phyloP scores from a whole-genome alignment of 92 coral and sea anemone species.

The Porites divaricata region DNA sequence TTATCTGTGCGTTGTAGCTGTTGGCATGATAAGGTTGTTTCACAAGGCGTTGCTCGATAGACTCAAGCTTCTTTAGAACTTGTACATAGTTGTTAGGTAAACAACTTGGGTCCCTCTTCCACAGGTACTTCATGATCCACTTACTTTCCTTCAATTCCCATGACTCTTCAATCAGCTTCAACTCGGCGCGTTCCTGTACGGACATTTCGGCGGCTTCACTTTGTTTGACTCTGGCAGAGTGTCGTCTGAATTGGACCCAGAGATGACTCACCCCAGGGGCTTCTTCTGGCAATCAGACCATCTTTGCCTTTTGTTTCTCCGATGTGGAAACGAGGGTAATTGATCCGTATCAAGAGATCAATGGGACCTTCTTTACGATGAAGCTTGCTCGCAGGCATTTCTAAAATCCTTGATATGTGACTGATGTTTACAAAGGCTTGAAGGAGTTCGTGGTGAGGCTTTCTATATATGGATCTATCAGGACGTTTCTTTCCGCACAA shows the following conservation, averaged over 20 bases:
- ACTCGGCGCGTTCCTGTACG: slow-evolving; percentile 5
- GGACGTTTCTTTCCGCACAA: slow-evolving; percentile 17
- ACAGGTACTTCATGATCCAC: slow-evolving; percentile 56
- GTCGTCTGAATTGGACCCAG: slow-evolving; percentile 31
- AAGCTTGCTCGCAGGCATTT: slow-evolving; percentile 21
- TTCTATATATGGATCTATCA: slow-evolving; percentile 51
- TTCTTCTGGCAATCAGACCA: slow-evolving; percentile 47
- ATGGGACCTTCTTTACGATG: slow-evolving; percentile 58
- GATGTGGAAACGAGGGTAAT: slow-evolving; percentile 61
- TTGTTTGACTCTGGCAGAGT: slow-evolving; percentile 18
- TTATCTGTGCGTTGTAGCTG: slow-evolving; percentile 51
- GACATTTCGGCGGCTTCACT: slow-evolving; percentile 41
- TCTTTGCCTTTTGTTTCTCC: slow-evolving; percentile 68
- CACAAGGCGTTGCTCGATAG: slow-evolving; percentile 50
- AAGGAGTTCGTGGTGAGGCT: slow-evolving; percentile 35
- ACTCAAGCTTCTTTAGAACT: slow-evolving; percentile 58
- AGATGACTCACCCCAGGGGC: slow-evolving; percentile 78
- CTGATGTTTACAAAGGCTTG: slow-evolving; percentile 39
- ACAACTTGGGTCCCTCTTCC: slow-evolving; percentile 50
- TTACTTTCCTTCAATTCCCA: slow-evolving; percentile 34
- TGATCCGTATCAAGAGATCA: slow-evolving; percentile 67
- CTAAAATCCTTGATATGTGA: slow-evolving; percentile 29
- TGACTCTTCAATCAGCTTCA: slow-evolving; percentile 46
- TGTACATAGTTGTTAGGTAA: slow-evolving; percentile 56
- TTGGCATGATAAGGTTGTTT: slow-evolving; percentile 58